phyloP scores from a whole-genome alignment of 1,140 invertebrate genomes.

The Lysiphlebus fabarum region DNA sequence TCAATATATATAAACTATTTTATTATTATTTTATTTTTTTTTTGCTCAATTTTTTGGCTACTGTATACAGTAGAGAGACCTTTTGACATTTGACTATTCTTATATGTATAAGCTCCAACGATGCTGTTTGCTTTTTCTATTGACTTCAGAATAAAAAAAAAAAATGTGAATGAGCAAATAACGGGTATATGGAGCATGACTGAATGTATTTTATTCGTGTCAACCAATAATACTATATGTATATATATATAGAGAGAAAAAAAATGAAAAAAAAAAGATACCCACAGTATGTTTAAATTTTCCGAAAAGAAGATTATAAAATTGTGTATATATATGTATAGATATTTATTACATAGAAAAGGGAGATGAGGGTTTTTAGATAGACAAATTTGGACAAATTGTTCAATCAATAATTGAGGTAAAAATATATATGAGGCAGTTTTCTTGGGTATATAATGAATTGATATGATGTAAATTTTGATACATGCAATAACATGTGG shows the following conservation, averaged over 20 bases:
- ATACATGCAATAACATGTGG: constrained; percentile 41
- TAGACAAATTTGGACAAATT: background rate
- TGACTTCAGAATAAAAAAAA: constrained; percentile 19
- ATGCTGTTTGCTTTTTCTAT: constrained; percentile 28
- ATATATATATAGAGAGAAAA: background rate
- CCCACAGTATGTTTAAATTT: too few relatives aligned
- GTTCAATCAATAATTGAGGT: background rate
- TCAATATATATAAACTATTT: too few relatives aligned
- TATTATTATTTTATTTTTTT: background rate
- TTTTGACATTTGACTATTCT: constrained; percentile 9
- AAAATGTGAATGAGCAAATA: constrained; percentile 22
- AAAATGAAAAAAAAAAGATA: background rate
- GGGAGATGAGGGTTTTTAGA: too few relatives aligned
- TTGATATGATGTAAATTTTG: constrained; percentile 40
- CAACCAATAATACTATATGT: background rate
- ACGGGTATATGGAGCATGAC: constrained; percentile 25
- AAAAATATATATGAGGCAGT: background rate
- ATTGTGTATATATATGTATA: too few relatives aligned
- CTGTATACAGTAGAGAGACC: background rate
- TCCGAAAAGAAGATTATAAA: too few relatives aligned
- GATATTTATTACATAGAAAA: too few relatives aligned
- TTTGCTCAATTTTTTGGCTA: constrained; percentile 5
- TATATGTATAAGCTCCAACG: background rate
- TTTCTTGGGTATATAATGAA: constrained; percentile 32
- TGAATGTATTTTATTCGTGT: constrained; percentile 16